Percentiles rank a stretch among this genome's conserved stretches.
These are phyloP conservation scores for Catocala sponsa DNA, from an alignment of 2,888 invertebrate genomes.

Conservation along the genomic window DNA sequence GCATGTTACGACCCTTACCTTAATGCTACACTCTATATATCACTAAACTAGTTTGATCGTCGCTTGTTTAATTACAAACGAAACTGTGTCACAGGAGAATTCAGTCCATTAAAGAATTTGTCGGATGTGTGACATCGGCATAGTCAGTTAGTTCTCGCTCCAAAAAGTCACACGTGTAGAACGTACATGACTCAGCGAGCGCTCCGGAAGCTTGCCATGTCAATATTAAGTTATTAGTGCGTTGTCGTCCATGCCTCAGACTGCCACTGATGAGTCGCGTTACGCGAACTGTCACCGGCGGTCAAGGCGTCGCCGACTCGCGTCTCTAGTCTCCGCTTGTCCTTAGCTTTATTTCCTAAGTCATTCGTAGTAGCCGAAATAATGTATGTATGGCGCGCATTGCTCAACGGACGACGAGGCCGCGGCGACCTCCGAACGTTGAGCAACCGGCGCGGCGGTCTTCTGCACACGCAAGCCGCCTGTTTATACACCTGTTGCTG, in stretches of 20 bases:
- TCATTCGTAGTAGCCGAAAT: conserved; percentile 12
- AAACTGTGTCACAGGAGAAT: no score
- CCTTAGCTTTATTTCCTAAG: conserved; percentile 38
- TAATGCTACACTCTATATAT: no score
- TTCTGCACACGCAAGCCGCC: not conserved
- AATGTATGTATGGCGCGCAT: conserved; percentile 7
- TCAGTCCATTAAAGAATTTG: no score
- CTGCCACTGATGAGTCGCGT: no score
- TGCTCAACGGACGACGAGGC: conserved; percentile 9
- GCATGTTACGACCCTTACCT: no score
- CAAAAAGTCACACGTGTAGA: no score
- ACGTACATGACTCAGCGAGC: no score
- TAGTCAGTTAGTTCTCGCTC: not conserved
- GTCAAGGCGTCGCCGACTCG: no score
- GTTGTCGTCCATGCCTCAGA: no score
- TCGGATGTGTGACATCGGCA: not conserved
- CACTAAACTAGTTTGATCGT: no score
- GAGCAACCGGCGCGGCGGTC: conserved; percentile 8
- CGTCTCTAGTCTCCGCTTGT: conserved; percentile 48
- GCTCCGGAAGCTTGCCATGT: conserved; percentile 4
- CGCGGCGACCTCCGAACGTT: conserved; percentile 9
- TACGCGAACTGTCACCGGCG: no score
- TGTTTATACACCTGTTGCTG: not conserved
- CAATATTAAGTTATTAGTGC: not conserved
- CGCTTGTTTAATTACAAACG: no score